Evolutionary conservation across 2,797 vertebrate species (phyloP), one percentile per base, ranked within the genome.

Genomic region (Phaenicophaeus curvirostris): DNA sequence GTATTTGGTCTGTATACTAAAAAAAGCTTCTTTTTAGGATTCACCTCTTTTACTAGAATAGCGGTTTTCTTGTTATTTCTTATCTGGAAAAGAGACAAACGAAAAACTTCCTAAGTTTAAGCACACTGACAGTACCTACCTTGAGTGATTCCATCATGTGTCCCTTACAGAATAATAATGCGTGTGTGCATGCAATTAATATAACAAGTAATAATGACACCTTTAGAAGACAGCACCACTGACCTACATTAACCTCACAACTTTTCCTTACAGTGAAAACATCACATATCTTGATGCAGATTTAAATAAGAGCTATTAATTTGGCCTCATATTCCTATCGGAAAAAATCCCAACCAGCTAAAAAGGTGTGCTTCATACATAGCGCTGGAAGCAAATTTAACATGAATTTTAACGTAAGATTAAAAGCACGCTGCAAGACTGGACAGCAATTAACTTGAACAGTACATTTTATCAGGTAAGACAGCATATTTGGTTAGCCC

Each of bases 11-110:
- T 98, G 97, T 99, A 98, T 42, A 99, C 98, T 97, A 99, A 98
- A 97, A 99, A 99, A 85, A 99, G 98, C 93, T 98, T 99, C 98
- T 99, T 99, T 97, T 99, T 99, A 79, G 98, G 97, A 96, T 99
- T 99, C 89, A 99, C 98, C 97, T 99, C 99, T 96, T 99, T 99
- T 37, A 99, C 98, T 92, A 99, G 96, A 62, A 99, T 99, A 85
- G 99, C 98, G 0, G 99, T 99, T 97, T 99, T 99, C 97, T 99
- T 99, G 97, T 99, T 99, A 97, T 99, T 99, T 91, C 99, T 98
- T 97, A 99, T 99, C 99, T 99, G 96, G 41, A 93, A 95, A 62
- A 75, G 37, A 33, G 18, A 69, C 7, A 78, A 77, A 13, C 0
- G 1, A 89, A 73, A 42, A 82, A 16, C 4, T 35, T 51, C 2